Conservation (phyloP, 2,797 vertebrate genomes). For the Acrossocheilus wenchowensis region DNA sequence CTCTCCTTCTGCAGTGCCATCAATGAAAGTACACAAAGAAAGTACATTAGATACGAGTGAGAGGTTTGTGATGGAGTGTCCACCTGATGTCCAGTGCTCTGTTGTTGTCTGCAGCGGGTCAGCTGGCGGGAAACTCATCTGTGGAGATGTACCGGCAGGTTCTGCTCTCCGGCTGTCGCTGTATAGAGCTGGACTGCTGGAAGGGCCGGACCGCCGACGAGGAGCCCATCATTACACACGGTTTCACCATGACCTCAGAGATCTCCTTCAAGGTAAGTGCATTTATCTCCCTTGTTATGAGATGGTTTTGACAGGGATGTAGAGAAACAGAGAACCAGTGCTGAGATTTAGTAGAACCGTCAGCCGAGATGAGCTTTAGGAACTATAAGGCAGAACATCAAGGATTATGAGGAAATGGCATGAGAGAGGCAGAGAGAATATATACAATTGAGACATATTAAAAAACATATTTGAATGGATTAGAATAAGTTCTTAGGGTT, state of each 20-base stretch:
- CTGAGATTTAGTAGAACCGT: neutral
- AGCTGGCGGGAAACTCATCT: slow-evolving; percentile 96
- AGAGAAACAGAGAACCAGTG: neutral
- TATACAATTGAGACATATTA: no score
- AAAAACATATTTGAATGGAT: neutral
- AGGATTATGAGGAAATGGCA: no score
- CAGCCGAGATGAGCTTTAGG: neutral
- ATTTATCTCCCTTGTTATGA: neutral
- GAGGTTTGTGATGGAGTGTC: neutral
- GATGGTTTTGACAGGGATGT: neutral
- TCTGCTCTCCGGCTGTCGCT: slow-evolving; percentile 94
- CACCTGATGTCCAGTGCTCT: neutral
- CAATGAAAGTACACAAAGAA: neutral
- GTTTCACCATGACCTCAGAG: slow-evolving; percentile 98
- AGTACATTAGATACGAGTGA: neutral
- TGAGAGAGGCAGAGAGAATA: neutral
- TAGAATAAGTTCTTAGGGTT: neutral
- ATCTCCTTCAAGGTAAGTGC: slow-evolving; percentile 88
- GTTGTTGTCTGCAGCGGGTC: slow-evolving; percentile 82
- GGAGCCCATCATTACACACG: slow-evolving; percentile 96
- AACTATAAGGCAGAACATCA: neutral
- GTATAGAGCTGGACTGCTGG: slow-evolving; percentile 98
- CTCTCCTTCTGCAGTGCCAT: neutral
- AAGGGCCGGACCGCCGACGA: slow-evolving; percentile 96
- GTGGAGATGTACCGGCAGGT: slow-evolving; percentile 99